These are phyloP conservation scores for Zingel zingel DNA, from an alignment of 2,113 vertebrate genomes.

Conservation along the genomic window DNA sequence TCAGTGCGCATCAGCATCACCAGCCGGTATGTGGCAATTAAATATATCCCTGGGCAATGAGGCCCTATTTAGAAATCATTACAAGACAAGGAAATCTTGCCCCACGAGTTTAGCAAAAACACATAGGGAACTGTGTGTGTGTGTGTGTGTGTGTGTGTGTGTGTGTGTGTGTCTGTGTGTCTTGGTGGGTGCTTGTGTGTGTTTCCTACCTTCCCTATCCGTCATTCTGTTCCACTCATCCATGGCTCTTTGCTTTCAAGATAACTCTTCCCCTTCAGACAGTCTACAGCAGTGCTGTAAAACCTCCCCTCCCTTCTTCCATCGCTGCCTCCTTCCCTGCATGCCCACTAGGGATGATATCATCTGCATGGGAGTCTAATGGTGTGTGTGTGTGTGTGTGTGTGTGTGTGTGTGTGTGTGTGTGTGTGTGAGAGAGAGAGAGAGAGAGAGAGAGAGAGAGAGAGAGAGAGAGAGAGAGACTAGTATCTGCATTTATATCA, in stretches of 20 bases:
- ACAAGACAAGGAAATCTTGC: slow-evolving; percentile 77
- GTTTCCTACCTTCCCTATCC: slow-evolving; percentile 43
- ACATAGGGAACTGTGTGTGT: slow-evolving; percentile 47
- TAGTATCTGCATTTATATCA: too few relatives aligned
- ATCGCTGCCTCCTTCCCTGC: slow-evolving; percentile 12
- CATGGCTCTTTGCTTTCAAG: slow-evolving; percentile 65
- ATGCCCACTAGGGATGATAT: slow-evolving; percentile 52
- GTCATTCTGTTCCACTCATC: slow-evolving; percentile 60
- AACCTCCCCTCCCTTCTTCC: slow-evolving; percentile 29
- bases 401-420: too few relatives aligned
- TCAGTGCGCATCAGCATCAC: slow-evolving; percentile 81
- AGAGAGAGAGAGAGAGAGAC: neutral
- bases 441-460: neutral
- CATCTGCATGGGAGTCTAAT: slow-evolving; percentile 56
- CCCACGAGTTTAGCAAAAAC: slow-evolving; percentile 68
- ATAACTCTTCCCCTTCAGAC: slow-evolving; percentile 59
- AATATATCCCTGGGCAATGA: slow-evolving; percentile 78
- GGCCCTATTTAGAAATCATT: slow-evolving; percentile 85
- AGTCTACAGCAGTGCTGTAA: slow-evolving; percentile 47
- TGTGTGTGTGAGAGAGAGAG: slow-evolving; percentile 16
- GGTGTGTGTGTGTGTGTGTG: too few relatives aligned
- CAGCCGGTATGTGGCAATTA: slow-evolving; percentile 83
- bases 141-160: slow-evolving; percentile 1
- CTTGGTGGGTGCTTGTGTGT: slow-evolving; percentile 17
- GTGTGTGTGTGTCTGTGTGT: slow-evolving; percentile 2